Percentiles rank a stretch among this genome's conserved stretches.
Conservation (phyloP, 37 sponge, comb jelly and placozoan species). For the Eunapius fragilis region DNA sequence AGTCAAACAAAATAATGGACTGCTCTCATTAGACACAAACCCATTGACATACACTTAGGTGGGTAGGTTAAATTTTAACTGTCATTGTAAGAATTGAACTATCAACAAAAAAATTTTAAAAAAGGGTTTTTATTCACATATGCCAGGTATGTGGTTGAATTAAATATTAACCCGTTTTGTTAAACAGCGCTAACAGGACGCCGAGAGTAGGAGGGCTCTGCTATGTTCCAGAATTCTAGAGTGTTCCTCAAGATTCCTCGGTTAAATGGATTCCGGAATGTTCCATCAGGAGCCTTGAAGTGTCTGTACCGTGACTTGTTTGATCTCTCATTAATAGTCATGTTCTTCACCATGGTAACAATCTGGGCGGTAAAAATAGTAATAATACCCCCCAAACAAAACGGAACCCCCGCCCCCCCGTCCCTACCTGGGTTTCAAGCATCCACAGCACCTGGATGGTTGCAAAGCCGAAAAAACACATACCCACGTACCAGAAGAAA, state of each 20-base stretch:
- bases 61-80: too few relatives aligned
- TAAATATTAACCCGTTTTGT: not conserved
- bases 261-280: slow-evolving; percentile 79
- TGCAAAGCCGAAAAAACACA: slow-evolving; percentile 15
- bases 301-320: slow-evolving; percentile 74
- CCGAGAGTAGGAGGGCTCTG: slow-evolving; percentile 23
- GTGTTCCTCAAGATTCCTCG: slow-evolving; percentile 72
- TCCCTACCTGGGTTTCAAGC: not conserved
- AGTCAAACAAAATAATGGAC: too few relatives aligned
- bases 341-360: slow-evolving; percentile 44
- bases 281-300: slow-evolving; percentile 66
- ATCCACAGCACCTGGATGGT: not conserved
- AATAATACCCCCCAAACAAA: not conserved
- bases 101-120: not conserved
- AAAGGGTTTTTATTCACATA: not conserved
- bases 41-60: too few relatives aligned
- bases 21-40: too few relatives aligned
- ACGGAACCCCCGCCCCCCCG: not conserved
- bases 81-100: too few relatives aligned
- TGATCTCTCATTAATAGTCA: slow-evolving; percentile 84
- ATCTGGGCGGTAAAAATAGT: slow-evolving; percentile 15
- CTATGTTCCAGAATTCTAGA: slow-evolving; percentile 77
- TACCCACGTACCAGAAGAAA: slow-evolving; percentile 30
- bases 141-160: not conserved
- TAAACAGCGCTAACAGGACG: not conserved